Conservation (phyloP, 2,797 vertebrate genomes). For the Neostethus bicornis region DNA sequence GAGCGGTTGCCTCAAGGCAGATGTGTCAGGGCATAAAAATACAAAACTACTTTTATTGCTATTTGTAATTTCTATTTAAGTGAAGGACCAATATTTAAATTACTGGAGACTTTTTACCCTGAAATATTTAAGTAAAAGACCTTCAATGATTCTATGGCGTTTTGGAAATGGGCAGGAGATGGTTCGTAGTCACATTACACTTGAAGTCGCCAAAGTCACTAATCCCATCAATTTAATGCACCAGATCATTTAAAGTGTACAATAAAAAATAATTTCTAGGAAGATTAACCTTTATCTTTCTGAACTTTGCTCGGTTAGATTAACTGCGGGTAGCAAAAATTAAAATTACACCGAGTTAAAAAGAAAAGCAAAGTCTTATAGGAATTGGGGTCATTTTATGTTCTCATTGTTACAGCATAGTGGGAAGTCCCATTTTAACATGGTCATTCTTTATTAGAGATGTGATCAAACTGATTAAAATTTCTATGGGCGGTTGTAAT, state of each 20-base stretch:
- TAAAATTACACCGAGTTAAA: not conserved
- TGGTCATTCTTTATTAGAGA: not conserved
- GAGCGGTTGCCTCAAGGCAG: conserved; percentile 10
- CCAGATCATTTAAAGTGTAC: not conserved
- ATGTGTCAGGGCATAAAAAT: conserved; percentile 8
- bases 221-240: not conserved
- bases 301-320: too few relatives aligned
- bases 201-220: conserved; percentile 17
- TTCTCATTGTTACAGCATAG: not conserved
- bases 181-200: conserved; percentile 9
- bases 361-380: not conserved
- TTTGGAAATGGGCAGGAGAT: conserved; percentile 11
- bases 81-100: conserved; percentile 17
- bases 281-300: too few relatives aligned
- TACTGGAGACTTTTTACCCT: not conserved
- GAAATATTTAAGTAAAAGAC: conserved; percentile 2
- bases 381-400: not conserved
- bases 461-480: not conserved
- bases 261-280: not conserved
- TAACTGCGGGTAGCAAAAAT: too few relatives aligned
- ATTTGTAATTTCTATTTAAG: conserved; percentile 9
- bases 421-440: not conserved
- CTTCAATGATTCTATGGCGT: not conserved
- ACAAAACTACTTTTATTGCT: conserved; percentile 16
- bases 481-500: not conserved